Evolutionary conservation across 2,113 vertebrate genomes (phyloP), one percentile per base, ranked within the genome.

Genomic region (Megalops atlanticus): DNA sequence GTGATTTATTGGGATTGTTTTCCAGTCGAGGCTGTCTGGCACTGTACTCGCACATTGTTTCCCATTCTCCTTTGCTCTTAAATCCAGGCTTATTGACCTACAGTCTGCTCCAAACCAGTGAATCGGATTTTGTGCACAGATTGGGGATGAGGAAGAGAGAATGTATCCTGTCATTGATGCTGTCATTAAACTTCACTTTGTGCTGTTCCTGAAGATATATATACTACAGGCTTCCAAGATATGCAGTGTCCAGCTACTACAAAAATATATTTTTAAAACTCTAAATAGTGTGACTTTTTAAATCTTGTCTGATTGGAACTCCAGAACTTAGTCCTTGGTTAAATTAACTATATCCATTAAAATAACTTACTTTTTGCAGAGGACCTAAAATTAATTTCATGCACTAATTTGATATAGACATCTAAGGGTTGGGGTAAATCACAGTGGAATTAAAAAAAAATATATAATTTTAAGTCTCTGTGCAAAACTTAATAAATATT

Each of bases 1-100:
- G 38, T 84, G 84, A 85, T 85, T 80, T 76, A 76, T 85, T 80
- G 76, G 86, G n/a, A 49, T 73, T 47, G 77, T 77, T 79, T 76
- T 40, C 31, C 69, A 82, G 70, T 64, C 77, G 83, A 76, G 80
- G 82, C 52, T 73, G 58, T 58, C 76, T 38, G 18, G 74, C 74
- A 31, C 52, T 39, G 35, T 49, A 76, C 70, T 38, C 78, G 54
- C 58, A 54, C 39, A 52, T 52, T 64, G 24, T 71, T 68, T 76
- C 21, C 31, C 71, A 41, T 41, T 31, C 38, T 40, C 80, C 24
- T 69, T 54, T 38, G 75, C 78, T 49, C 41, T 76, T 43, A 54
- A 31, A n/a, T n/a, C n/a, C n/a, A n/a, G n/a, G 68, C 70, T 52
- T 49, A 80, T 52, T 80, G 70, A 80, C 43, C 78, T 70, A 5